Evolutionary conservation across 2,888 invertebrate species (phyloP).

Genomic region (Cerastoderma edule): DNA sequence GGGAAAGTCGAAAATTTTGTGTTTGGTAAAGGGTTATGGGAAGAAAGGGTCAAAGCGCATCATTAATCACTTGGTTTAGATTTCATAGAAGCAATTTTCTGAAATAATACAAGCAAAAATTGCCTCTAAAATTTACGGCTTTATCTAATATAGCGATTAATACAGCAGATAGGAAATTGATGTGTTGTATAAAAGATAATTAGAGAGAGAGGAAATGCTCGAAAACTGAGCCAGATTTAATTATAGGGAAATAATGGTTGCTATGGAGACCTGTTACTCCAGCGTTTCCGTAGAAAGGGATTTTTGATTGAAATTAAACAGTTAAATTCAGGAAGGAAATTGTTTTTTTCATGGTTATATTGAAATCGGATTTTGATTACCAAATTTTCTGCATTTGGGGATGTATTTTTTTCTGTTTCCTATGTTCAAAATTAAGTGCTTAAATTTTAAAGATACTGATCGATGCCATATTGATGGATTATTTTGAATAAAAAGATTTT

Average conservation of each 20-base stretch:
- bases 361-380: conserved; percentile 1
- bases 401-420: not conserved
- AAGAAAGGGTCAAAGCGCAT: conserved; percentile 10
- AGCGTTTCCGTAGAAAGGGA: conserved; percentile 18
- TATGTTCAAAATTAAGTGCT: no score
- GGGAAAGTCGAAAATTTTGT: not conserved
- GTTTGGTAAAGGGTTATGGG: not conserved
- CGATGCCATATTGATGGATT: no score
- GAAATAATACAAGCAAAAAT: conserved; percentile 14
- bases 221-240: conserved; percentile 32
- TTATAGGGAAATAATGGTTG: conserved; percentile 32
- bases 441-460: no score
- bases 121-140: conserved; percentile 32
- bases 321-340: conserved; percentile 18
- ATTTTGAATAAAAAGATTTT: no score
- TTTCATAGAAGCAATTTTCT: conserved; percentile 25
- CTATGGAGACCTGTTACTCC: conserved; percentile 39
- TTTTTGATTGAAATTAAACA: conserved; percentile 23
- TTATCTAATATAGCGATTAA: conserved; percentile 45
- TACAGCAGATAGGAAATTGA: conserved; percentile 36
- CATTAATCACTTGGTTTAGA: conserved; percentile 22
- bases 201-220: conserved; percentile 21
- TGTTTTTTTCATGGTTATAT: not conserved
- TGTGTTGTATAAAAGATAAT: conserved; percentile 36
- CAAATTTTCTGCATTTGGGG: not conserved